Evolutionary conservation across 2,113 vertebrate species (phyloP).

Genomic region (Amblyopsis rosae): DNA sequence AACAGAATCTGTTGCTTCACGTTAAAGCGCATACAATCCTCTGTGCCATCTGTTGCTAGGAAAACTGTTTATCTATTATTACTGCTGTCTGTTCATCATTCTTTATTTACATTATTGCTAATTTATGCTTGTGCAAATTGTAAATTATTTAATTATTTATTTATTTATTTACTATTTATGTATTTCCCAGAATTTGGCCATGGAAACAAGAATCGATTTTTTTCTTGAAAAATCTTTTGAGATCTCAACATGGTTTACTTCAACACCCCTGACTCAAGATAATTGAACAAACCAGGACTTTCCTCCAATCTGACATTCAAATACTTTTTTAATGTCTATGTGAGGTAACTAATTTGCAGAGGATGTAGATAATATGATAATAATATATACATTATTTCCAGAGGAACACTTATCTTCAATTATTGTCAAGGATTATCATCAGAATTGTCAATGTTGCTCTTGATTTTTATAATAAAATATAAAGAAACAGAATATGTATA

Average conservation of each 20-base stretch:
- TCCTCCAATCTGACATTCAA: background rate
- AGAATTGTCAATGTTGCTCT: too few species aligned
- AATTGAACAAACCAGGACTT: background rate
- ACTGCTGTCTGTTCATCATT: background rate
- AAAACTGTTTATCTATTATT: background rate
- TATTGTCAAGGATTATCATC: too few species aligned
- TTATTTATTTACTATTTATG: background rate
- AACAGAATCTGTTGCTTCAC: background rate
- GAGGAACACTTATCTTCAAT: too few species aligned
- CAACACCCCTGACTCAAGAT: background rate
- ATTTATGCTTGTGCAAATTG: background rate
- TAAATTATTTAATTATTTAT: background rate
- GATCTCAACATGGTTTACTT: background rate
- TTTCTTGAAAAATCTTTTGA: background rate
- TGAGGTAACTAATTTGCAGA: conserved; percentile 5
- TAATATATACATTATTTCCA: too few species aligned
- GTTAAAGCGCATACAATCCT: background rate
- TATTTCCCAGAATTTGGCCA: conserved; percentile 32
- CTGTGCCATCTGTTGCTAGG: background rate
- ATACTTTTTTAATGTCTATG: background rate
- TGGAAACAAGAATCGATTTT: conserved; percentile 10
- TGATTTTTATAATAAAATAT: background rate
- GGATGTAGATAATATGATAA: too few species aligned
- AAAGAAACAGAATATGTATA: background rate
- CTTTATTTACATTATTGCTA: background rate